Percentiles rank a stretch among this genome's conserved stretches.
Evolutionary conservation across 2,888 invertebrate genomes (phyloP).

Genomic region (Notodonta dromedarius): DNA sequence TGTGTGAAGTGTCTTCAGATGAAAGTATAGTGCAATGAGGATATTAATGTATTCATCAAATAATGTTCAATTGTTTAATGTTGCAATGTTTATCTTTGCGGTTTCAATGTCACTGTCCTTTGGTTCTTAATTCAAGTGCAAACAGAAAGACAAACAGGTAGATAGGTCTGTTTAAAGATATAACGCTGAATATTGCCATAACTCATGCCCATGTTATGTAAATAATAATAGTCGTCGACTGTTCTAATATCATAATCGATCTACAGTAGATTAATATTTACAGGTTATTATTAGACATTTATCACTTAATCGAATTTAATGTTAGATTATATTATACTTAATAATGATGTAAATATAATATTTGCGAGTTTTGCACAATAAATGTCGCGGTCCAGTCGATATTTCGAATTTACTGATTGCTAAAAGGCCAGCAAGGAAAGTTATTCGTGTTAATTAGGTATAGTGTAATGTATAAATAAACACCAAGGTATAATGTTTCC

Average conservation of each 20-base stretch:
- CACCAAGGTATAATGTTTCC: neutral
- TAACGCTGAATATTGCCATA: neutral
- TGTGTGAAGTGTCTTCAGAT: too few species aligned
- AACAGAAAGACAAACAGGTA: too few species aligned
- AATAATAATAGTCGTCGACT: neutral
- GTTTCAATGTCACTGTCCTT: neutral
- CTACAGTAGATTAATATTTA: neutral
- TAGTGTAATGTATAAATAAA: too few species aligned
- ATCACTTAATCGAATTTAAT: slow-evolving; percentile 20
- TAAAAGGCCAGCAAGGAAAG: neutral
- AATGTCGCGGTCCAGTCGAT: slow-evolving; percentile 15
- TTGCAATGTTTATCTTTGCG: neutral
- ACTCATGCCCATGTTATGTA: neutral
- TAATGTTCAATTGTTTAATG: neutral
- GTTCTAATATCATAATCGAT: neutral
- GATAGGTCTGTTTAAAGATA: neutral
- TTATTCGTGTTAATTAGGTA: neutral
- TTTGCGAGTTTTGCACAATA: neutral
- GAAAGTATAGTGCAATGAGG: neutral
- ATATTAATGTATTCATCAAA: neutral
- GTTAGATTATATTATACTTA: neutral
- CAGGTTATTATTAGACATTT: neutral
- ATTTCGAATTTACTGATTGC: slow-evolving; percentile 12
- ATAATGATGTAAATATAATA: too few species aligned
- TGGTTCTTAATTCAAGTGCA: neutral